Evolutionary conservation across 2,113 vertebrate genomes (phyloP).

Genomic region (Haliaeetus leucogaster): DNA sequence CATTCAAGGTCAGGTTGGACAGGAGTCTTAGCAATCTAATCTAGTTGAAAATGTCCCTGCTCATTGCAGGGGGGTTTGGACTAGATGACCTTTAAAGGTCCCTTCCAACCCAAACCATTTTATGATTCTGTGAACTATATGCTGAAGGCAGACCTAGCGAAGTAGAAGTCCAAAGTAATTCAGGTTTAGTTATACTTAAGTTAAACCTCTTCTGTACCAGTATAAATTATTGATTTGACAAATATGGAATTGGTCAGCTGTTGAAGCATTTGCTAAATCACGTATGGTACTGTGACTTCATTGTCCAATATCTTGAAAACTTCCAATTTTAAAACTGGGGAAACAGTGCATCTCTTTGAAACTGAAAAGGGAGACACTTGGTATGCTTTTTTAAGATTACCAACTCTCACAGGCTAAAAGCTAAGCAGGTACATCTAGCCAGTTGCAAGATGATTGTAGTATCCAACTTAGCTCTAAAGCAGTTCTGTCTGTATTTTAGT

Average conservation of each 20-base stretch:
- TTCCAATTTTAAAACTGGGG: constrained; percentile 73
- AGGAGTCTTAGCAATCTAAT: too few relatives aligned
- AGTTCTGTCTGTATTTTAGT: constrained; percentile 37
- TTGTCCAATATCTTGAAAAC: constrained; percentile 73
- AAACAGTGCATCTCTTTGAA: constrained; percentile 63
- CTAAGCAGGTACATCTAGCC: constrained; percentile 37
- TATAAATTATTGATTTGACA: constrained; percentile 74
- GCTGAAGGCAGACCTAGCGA: background rate
- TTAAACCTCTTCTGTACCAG: constrained; percentile 69
- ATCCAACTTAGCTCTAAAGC: constrained; percentile 9
- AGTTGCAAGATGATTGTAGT: constrained; percentile 29
- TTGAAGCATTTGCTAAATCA: constrained; percentile 74
- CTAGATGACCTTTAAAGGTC: too few relatives aligned
- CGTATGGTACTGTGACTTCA: constrained; percentile 70
- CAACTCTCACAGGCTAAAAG: constrained; percentile 48
- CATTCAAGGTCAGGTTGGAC: too few relatives aligned
- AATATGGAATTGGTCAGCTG: constrained; percentile 64
- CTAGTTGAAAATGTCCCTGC: too few relatives aligned
- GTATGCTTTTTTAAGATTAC: constrained; percentile 51
- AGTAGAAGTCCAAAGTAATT: constrained; percentile 16
- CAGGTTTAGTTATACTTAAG: constrained; percentile 59
- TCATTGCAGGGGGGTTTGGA: too few relatives aligned
- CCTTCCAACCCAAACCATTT: too few relatives aligned
- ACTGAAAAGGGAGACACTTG: constrained; percentile 59
- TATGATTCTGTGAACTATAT: background rate